Evolutionary conservation across 2,888 invertebrate species (phyloP).

Genomic region (Melinaea menophilus): DNA sequence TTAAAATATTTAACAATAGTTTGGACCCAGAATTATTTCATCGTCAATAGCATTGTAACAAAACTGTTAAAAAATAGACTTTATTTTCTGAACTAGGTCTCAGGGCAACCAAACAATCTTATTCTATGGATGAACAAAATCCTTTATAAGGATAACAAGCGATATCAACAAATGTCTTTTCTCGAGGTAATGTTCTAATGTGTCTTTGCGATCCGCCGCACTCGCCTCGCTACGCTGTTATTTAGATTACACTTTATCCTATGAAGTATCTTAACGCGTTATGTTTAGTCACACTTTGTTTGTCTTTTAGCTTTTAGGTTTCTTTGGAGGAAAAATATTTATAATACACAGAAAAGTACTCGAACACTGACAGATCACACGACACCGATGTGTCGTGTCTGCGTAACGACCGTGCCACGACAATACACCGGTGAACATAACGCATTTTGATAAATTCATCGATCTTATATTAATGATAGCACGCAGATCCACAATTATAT

Average conservation of each 20-base stretch:
- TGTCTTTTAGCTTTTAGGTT: background rate
- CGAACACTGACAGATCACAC: background rate
- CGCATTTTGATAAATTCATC: constrained; percentile 21
- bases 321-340: background rate
- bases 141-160: constrained; percentile 76
- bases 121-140: constrained; percentile 61
- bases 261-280: constrained; percentile 46
- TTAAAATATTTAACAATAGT: constrained; percentile 51
- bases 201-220: constrained; percentile 59
- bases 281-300: constrained; percentile 13
- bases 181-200: constrained; percentile 59
- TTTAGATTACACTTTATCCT: constrained; percentile 38
- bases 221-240: constrained; percentile 33
- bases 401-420: background rate
- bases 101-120: constrained; percentile 61
- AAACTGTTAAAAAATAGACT: constrained; percentile 65
- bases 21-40: constrained; percentile 66
- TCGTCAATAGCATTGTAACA: constrained; percentile 65
- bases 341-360: background rate
- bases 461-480: constrained; percentile 38
- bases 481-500: constrained; percentile 47
- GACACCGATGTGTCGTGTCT: background rate
- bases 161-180: constrained; percentile 67
- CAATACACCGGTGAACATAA: constrained; percentile 10
- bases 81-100: constrained; percentile 56